These are phyloP conservation scores for Pseudobourletiella spinata DNA, from an alignment of 1,140 invertebrate genomes.

Conservation along the genomic window DNA sequence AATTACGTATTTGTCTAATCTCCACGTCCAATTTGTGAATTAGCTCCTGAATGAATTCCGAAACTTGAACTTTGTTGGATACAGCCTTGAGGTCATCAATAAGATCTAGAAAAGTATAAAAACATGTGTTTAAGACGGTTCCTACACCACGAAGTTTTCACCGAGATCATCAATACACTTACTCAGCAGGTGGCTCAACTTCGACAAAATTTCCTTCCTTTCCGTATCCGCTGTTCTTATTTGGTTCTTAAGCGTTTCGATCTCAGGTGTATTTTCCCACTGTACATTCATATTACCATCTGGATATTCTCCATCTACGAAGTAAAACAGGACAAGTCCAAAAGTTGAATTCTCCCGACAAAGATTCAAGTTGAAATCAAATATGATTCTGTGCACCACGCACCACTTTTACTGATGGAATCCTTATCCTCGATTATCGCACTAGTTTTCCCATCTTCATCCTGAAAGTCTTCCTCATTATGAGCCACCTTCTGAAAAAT, in stretches of 20 bases:
- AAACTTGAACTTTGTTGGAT: conserved; percentile 31
- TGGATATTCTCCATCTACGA: neutral
- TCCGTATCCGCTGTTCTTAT: conserved; percentile 19
- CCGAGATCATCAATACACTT: conserved; percentile 3
- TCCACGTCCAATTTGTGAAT: conserved; percentile 31
- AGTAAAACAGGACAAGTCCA: too few relatives aligned
- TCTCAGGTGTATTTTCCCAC: conserved; percentile 15
- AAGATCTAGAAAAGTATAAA: conserved; percentile 14
- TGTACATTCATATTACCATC: conserved; percentile 18
- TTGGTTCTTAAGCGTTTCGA: conserved; percentile 19
- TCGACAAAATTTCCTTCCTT: conserved; percentile 23
- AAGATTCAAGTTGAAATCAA: too few relatives aligned
- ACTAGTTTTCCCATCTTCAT: neutral
- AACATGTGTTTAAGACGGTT: neutral
- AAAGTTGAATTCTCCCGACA: too few relatives aligned
- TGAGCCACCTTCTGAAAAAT: neutral
- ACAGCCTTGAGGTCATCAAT: conserved; percentile 34
- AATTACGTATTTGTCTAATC: conserved; percentile 31
- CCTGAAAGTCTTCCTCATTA: neutral
- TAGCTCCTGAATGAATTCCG: conserved; percentile 29
- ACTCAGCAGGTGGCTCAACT: conserved; percentile 28
- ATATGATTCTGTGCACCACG: too few relatives aligned
- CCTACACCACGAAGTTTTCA: too few relatives aligned
- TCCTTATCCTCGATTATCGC: conserved; percentile 1
- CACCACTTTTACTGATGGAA: conserved; percentile 1